A percentile compares a stretch with the other conserved stretches of the same genome.
phyloP scores from a whole-genome alignment of 2,113 vertebrate species.

The Percopsis transmontana region DNA sequence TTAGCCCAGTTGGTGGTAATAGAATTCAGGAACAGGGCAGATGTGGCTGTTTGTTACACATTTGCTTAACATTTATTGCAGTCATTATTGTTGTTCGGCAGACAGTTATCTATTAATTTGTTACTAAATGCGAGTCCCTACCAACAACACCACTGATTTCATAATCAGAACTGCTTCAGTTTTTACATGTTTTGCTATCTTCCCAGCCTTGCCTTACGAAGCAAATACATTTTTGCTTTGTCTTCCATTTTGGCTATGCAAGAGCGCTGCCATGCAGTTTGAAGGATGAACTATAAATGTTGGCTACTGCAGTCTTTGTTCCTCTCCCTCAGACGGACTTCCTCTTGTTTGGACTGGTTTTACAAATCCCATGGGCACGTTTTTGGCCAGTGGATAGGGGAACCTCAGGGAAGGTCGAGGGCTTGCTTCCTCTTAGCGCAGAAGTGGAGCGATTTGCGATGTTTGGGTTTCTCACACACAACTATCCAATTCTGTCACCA shows the following conservation, averaged over 20 bases:
- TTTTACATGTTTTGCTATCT: slow-evolving; percentile 2
- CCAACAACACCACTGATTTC: not conserved
- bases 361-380: slow-evolving; percentile 25
- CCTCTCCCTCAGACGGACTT: slow-evolving; percentile 19
- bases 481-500: not conserved
- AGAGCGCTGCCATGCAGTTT: slow-evolving; percentile 11
- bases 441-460: not conserved
- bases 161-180: not conserved
- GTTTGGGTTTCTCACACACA: slow-evolving; percentile 7
- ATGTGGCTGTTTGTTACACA: slow-evolving; percentile 23
- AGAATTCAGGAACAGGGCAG: slow-evolving; percentile 2
- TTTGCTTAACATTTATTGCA: slow-evolving; percentile 21
- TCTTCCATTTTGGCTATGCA: slow-evolving; percentile 3
- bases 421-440: slow-evolving; percentile 12
- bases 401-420: slow-evolving; percentile 24
- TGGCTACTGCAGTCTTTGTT: not conserved
- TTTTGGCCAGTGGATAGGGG: slow-evolving; percentile 22
- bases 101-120: not conserved
- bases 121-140: not conserved
- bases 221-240: not conserved
- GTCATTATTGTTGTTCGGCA: not conserved
- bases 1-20: slow-evolving; percentile 31
- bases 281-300: slow-evolving; percentile 4
- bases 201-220: not conserved
- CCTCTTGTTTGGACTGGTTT: slow-evolving; percentile 14